A percentile compares a stretch with the other conserved stretches of the same genome.
These are phyloP conservation scores for Dicaeum eximium DNA, from an alignment of 2,113 vertebrate genomes.

Conservation along the genomic window DNA sequence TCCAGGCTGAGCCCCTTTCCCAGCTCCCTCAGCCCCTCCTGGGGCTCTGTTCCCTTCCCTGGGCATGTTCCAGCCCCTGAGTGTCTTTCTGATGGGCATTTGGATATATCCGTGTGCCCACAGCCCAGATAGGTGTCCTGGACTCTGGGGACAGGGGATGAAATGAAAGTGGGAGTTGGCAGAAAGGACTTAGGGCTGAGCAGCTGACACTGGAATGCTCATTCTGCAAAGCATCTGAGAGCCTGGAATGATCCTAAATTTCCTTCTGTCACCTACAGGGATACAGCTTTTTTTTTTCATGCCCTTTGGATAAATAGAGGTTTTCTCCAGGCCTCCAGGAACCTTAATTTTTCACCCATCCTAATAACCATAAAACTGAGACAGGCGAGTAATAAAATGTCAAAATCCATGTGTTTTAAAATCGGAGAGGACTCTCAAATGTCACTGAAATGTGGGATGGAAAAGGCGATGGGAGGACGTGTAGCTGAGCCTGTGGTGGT, in stretches of 20 bases:
- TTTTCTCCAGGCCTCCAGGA: background rate
- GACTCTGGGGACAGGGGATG: background rate
- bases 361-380: conserved; percentile 43
- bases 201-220: background rate
- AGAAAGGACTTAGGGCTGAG: background rate
- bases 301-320: conserved; percentile 40
- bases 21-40: background rate
- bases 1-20: background rate
- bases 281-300: background rate
- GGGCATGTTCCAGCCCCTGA: rapidly evolving
- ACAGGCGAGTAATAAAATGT: conserved; percentile 40
- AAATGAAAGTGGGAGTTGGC: background rate
- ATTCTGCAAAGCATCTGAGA: background rate
- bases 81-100: background rate
- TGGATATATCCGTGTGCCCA: background rate
- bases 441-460: conserved; percentile 3
- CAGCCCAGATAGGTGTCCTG: background rate
- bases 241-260: background rate
- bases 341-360: conserved; percentile 43
- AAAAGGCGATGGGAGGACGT: background rate
- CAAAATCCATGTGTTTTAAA: conserved; percentile 46
- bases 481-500: background rate
- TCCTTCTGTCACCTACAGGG: background rate
- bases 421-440: conserved; percentile 22
- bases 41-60: rapidly evolving